Evolutionary conservation across 2,797 vertebrate genomes (phyloP), one percentile per base, ranked within the genome.

Genomic region (Sebastes itinus): DNA sequence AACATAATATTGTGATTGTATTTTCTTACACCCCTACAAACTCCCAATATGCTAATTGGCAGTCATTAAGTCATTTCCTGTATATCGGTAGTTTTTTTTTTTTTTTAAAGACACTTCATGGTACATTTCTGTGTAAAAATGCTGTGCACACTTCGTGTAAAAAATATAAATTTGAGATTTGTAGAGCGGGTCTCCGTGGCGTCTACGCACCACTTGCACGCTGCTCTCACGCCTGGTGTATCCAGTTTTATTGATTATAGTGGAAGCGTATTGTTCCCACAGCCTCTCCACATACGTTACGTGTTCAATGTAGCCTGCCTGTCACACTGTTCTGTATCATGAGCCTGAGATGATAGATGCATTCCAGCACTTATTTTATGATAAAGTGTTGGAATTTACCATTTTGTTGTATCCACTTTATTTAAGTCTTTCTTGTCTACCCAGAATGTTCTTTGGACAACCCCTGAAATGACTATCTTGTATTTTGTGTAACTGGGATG

Each of bases 251-350:
- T 46, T 65, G n/a, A 16, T 38, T 64, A 16, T 38, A 64, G 33
- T 22, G 33, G 33, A 23, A 38, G 33, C 8, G 5, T 18, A 27
- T 18, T 38, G 23, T 27, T 42, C 22, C 14, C 12, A 30, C 60
- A 33, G 10, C 60, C 30, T 9, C 27, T 30, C 56, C 6, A 22
- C 60, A 13, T 33, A 22, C 11, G 20, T 62, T 6, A 35, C 32
- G 20, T 63, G 32, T 33, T 35, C 20, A 63, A 10, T 35, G 25
- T 7, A 27, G 32, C 27, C 25, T 20, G 14, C 28, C 59, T 64
- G 23, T 54, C 54, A 55, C 33, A 28, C 60, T 82, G 80, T 60
- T 80, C 46, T 64, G 55, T 65, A 32, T 80, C 69, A 64, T 23
- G 35, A 35, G 32, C 58, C 28, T 33, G 22, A 63, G 12, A 67